Base-by-base conservation (phyloP, 2,797 vertebrate species). In the Pagetopsis macropterus region DNA sequence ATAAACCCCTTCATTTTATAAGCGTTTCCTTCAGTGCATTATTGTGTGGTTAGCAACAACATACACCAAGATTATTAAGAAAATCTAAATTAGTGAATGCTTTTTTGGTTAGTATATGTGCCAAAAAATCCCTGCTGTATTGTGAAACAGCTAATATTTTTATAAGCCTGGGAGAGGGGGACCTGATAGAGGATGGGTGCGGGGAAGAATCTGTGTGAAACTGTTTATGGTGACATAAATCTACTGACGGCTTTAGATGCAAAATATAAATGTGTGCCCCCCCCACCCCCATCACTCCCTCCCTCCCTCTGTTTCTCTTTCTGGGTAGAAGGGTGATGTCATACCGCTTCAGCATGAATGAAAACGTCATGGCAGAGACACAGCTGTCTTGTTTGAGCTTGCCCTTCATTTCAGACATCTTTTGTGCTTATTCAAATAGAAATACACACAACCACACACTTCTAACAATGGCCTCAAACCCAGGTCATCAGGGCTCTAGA, bases 301-400 rank as follows among this genome's bases (percentile, higher is more conserved):
- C 27, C 4, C 21, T 50, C 45, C 19, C 46, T 19, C 70, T 45
- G 58, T 55, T 75, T 70, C 61, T 45, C 64, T 78, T 43, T 81
- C 70, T 72, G 83, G 69, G 72, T 61, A 54, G 75, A 71, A 55
- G 62, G 70, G 51, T 93, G 90, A 93, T 83, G 90, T 94, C 91
- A 92, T 87, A 65, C 55, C 14, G 78, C 77, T 83, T 83, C 79
- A 6, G 84, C 37, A 55, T 91, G 89, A 92, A 90, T 88, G 81
- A 81, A 88, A 90, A 79, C 64, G 56, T 86, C 85, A 86, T 76
- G 81, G 76, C 88, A 67, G 81, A 78, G 88, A 86, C 91, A 84
- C 85, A 87, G 91, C 81, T 89, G 90, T 91, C 92, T 87, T 90
- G 86, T 90, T 90, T 83, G 84, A 83, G 86, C 84, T 84, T 57